phyloP scores from a whole-genome alignment of 2,797 vertebrate genomes.

The Notolabrus celidotus region DNA sequence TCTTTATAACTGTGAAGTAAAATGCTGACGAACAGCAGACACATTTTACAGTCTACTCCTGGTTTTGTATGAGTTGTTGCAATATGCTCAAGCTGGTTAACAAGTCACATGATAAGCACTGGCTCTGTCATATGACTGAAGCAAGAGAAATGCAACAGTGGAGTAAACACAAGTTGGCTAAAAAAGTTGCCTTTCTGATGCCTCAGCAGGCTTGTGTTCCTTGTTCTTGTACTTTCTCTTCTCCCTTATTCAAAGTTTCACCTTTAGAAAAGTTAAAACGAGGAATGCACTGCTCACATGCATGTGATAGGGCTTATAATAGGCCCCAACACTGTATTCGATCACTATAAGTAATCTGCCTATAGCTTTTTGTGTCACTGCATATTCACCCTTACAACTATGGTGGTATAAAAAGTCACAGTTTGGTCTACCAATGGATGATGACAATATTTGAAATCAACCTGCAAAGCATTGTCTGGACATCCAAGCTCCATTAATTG shows the following conservation, averaged over 20 bases:
- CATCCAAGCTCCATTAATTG: background rate
- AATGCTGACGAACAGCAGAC: constrained; percentile 39
- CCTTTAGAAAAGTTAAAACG: background rate
- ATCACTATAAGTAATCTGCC: background rate
- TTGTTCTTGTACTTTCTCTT: constrained; percentile 65
- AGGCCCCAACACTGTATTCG: background rate
- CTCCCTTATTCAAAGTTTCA: constrained; percentile 21
- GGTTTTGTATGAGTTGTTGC: constrained; percentile 8
- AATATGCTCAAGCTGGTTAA: constrained; percentile 51
- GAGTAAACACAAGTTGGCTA: constrained; percentile 21
- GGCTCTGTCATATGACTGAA: constrained; percentile 59
- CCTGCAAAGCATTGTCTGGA: background rate
- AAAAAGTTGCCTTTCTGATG: constrained; percentile 45
- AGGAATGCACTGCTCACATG: background rate
- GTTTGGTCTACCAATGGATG: background rate
- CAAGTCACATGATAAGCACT: constrained; percentile 63
- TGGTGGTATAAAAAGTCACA: background rate
- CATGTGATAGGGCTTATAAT: background rate
- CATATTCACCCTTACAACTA: background rate
- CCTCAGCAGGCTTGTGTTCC: constrained; percentile 62
- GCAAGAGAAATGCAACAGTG: constrained; percentile 2
- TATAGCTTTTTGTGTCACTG: background rate
- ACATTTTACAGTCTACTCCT: constrained; percentile 5
- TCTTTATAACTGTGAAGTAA: constrained; percentile 10
- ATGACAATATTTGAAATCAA: background rate